A percentile compares a stretch with the other conserved stretches of the same genome.
Conservation (phyloP, 1,140 invertebrate species). For the Neuroterus valhalla region DNA sequence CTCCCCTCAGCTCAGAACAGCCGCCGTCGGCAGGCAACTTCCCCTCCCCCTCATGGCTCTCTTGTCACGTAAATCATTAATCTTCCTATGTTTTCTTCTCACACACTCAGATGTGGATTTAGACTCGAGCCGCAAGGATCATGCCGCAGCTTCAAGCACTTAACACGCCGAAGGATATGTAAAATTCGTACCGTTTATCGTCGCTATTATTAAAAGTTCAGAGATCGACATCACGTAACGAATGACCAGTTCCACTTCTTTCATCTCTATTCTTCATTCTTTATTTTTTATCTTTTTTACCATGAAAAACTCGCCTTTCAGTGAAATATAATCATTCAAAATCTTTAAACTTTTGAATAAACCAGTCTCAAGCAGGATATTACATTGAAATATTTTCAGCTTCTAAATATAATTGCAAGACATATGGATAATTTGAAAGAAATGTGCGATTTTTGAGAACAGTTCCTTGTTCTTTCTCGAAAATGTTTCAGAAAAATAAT, state of each 20-base stretch:
- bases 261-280: not conserved
- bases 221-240: conserved; percentile 12
- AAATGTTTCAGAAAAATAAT: too few species aligned
- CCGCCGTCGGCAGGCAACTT: conserved; percentile 58
- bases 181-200: conserved; percentile 24
- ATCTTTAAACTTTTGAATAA: not conserved
- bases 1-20: conserved; percentile 58
- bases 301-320: not conserved
- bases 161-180: conserved; percentile 24
- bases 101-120: conserved; percentile 74
- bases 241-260: not conserved
- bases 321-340: not conserved
- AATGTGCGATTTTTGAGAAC: too few species aligned
- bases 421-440: too few species aligned
- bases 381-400: too few species aligned
- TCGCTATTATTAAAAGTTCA: conserved; percentile 24
- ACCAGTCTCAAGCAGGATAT: too few species aligned
- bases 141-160: conserved; percentile 39
- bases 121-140: conserved; percentile 67
- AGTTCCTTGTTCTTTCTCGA: too few species aligned
- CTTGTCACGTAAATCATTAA: conserved; percentile 74
- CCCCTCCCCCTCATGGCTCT: conserved; percentile 61
- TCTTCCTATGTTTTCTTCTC: conserved; percentile 73
- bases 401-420: too few species aligned
- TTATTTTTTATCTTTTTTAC: not conserved